phyloP scores from a whole-genome alignment of 2,888 invertebrate species.

The Fragum sueziense region DNA sequence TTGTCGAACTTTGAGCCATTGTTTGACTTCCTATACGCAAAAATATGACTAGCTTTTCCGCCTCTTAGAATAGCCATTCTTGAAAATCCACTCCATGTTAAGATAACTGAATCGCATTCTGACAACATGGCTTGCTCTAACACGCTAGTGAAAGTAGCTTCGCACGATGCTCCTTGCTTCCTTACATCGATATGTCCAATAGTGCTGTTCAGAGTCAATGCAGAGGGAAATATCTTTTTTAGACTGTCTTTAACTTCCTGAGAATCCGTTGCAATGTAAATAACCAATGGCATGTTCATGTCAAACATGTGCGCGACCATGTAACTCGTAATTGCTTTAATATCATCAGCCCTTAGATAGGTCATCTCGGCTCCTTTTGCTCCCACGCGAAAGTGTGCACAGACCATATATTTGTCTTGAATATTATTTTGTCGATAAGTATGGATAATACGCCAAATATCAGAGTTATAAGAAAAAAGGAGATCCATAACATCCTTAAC shows the following conservation, averaged over 20 bases:
- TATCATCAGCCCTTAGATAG: not conserved
- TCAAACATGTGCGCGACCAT: not conserved
- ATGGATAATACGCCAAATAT: not conserved
- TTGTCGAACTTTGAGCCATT: not conserved
- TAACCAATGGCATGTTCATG: not conserved
- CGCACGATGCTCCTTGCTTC: not conserved
- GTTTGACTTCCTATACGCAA: not conserved
- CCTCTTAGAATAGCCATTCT: constrained; percentile 37
- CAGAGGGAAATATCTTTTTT: not conserved
- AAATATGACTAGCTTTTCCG: constrained; percentile 17
- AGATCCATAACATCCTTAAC: not conserved
- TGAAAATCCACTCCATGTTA: constrained; percentile 44
- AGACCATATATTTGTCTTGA: constrained; percentile 17
- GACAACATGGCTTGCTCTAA: constrained; percentile 41
- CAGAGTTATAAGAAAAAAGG: constrained; percentile 18
- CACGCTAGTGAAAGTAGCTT: constrained; percentile 20
- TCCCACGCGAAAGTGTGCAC: constrained; percentile 47
- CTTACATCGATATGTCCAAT: constrained; percentile 42
- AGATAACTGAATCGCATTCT: constrained; percentile 27
- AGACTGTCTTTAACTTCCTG: not conserved
- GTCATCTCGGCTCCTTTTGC: constrained; percentile 17
- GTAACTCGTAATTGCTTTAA: not conserved
- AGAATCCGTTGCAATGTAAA: not conserved
- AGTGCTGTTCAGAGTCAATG: not conserved
- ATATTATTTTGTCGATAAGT: not conserved